Conservation (phyloP, 1,140 invertebrate genomes). For the Thaumatotibia leucotreta region DNA sequence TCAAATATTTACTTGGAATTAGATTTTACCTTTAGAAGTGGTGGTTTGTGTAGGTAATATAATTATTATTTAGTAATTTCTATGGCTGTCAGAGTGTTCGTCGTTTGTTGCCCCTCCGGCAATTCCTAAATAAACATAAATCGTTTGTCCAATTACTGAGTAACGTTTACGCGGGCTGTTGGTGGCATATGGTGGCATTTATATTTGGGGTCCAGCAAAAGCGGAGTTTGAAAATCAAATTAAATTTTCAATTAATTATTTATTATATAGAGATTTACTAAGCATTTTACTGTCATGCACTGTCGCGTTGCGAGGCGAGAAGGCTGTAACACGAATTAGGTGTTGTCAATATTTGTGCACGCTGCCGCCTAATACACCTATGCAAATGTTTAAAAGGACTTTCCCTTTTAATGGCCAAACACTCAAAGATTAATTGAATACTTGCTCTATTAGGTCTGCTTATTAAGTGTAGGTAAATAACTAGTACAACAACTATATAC, state of each 20-base stretch:
- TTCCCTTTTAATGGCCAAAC: too few relatives aligned
- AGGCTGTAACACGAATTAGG: not conserved
- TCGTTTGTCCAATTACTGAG: conserved; percentile 4
- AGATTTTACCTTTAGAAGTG: not conserved
- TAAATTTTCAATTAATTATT: not conserved
- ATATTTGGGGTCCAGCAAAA: conserved; percentile 1
- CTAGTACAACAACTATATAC: too few relatives aligned
- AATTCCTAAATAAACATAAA: conserved; percentile 11
- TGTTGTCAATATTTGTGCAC: too few relatives aligned
- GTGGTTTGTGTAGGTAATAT: not conserved
- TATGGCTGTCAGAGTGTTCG: not conserved
- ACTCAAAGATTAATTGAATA: not conserved
- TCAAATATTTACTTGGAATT: not conserved
- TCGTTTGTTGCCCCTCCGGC: not conserved
- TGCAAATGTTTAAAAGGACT: too few relatives aligned
- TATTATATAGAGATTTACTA: not conserved
- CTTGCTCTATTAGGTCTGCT: not conserved
- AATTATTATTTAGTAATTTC: not conserved
- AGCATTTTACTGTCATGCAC: not conserved
- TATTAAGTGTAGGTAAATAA: too few relatives aligned
- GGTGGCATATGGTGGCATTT: not conserved
- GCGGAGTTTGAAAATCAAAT: conserved; percentile 4
- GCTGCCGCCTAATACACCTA: too few relatives aligned
- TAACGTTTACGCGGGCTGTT: not conserved
- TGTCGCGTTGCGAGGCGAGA: not conserved